These are phyloP conservation scores for Lineus longissimus DNA, from an alignment of 1,140 invertebrate genomes.

Conservation along the genomic window DNA sequence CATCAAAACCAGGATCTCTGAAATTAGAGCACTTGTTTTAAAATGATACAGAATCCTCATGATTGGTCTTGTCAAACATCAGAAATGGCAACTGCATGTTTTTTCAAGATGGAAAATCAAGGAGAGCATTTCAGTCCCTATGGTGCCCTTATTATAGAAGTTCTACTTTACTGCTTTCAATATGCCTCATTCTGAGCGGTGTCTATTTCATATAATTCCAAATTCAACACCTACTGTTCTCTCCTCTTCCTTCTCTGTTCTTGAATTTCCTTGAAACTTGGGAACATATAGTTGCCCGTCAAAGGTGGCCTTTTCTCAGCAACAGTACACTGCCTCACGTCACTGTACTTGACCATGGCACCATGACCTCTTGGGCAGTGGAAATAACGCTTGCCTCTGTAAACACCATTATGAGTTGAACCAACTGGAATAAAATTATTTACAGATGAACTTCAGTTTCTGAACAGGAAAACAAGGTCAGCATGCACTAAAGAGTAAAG, in stretches of 20 bases:
- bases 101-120: neutral
- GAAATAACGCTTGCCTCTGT: conserved; percentile 47
- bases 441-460: too few species aligned
- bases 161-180: neutral
- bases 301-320: conserved; percentile 28
- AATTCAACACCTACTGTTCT: conserved; percentile 31
- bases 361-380: conserved; percentile 46
- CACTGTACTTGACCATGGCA: conserved; percentile 39
- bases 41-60: conserved; percentile 7
- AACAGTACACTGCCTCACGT: conserved; percentile 29
- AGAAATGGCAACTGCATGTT: too few species aligned
- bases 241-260: conserved; percentile 35
- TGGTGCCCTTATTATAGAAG: neutral
- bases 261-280: conserved; percentile 42
- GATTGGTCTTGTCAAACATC: conserved; percentile 15
- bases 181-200: neutral
- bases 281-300: conserved; percentile 45
- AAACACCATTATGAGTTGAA: conserved; percentile 44
- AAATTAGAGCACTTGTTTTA: neutral
- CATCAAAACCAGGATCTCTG: conserved; percentile 6
- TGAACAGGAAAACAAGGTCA: too few species aligned
- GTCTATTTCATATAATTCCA: neutral
- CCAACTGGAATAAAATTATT: conserved; percentile 30
- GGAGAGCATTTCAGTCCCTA: neutral
- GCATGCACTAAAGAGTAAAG: neutral